Evolutionary conservation across 1,140 invertebrate species (phyloP).

Genomic region (Papilio dardanus): DNA sequence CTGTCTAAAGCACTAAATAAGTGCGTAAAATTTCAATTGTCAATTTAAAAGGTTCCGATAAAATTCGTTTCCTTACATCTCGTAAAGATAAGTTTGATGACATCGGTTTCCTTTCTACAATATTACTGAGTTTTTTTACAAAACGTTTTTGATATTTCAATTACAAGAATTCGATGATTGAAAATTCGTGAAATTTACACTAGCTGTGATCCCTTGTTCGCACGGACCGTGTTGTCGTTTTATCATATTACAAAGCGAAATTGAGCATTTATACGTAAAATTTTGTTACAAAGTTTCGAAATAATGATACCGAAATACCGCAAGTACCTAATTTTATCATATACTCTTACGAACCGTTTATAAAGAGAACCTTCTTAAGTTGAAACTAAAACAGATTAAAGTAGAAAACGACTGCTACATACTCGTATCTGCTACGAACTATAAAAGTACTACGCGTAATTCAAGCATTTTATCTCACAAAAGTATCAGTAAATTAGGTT

Average conservation of each 20-base stretch:
- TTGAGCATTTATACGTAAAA: background rate
- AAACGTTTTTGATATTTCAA: background rate
- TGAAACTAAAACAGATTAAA: background rate
- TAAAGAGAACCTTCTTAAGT: background rate
- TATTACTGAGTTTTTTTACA: background rate
- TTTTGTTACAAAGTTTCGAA: background rate
- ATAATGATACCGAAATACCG: background rate
- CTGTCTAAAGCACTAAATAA: background rate
- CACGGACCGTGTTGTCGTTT: background rate
- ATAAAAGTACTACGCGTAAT: no score
- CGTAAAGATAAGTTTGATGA: conserved; percentile 22
- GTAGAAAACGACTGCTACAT: background rate
- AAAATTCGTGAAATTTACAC: background rate
- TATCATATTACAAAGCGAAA: conserved; percentile 2
- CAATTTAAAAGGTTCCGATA: conserved; percentile 16
- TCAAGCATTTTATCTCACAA: background rate
- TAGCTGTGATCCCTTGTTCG: background rate
- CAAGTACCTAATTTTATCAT: no score
- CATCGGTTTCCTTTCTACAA: background rate
- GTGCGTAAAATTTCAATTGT: conserved; percentile 4
- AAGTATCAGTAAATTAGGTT: background rate
- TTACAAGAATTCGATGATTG: background rate
- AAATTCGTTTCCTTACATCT: background rate
- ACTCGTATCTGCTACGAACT: no score
- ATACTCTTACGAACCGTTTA: no score